Conservation (phyloP, 2,113 vertebrate genomes). For the Climacteris rufus region DNA sequence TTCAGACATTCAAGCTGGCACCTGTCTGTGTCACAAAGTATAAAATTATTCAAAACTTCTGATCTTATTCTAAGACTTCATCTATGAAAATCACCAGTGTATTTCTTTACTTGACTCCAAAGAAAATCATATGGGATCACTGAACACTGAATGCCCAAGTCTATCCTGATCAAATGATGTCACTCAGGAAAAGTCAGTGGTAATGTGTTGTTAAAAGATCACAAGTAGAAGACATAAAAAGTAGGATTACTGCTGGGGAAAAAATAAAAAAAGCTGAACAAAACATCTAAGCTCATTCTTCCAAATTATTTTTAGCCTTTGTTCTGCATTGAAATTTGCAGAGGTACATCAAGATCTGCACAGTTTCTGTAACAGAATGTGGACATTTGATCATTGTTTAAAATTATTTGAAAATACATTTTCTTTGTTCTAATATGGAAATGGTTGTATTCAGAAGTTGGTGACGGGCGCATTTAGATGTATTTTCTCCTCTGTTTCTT, state of each 20-base stretch:
- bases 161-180: neutral
- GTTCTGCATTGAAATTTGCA: neutral
- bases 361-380: neutral
- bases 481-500: neutral
- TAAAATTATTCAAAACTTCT: slow-evolving; percentile 12
- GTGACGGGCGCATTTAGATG: neutral
- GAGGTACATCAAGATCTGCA: neutral
- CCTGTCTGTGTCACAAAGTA: neutral
- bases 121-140: slow-evolving; percentile 35
- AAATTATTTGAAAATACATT: neutral
- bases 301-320: neutral
- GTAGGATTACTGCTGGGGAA: neutral
- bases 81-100: neutral
- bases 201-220: slow-evolving; percentile 16
- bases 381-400: neutral
- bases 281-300: neutral
- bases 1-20: slow-evolving; percentile 13
- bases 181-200: neutral
- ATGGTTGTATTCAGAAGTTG: neutral
- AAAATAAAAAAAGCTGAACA: neutral
- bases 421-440: neutral
- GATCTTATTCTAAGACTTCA: neutral
- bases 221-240: slow-evolving; percentile 20
- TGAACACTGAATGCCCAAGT: neutral
- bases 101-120: slow-evolving; percentile 32